A percentile compares a stretch with the other conserved stretches of the same genome.
phyloP scores from a whole-genome alignment of 2,113 vertebrate species.

The Ailurus styani region DNA sequence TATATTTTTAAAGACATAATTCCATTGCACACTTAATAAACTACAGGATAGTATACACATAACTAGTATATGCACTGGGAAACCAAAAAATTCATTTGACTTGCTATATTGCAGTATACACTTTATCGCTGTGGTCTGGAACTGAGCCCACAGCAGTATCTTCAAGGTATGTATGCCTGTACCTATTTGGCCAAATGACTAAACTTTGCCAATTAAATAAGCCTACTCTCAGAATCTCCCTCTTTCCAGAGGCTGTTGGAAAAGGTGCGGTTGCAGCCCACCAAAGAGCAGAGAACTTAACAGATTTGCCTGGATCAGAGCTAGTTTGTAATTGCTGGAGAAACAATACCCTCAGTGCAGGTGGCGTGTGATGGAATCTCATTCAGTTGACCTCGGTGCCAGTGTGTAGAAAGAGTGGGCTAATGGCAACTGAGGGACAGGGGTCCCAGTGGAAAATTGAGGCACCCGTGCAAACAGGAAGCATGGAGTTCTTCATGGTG shows the following conservation, averaged over 20 bases:
- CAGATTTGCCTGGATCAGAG: not conserved
- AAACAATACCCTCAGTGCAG: not conserved
- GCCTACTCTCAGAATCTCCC: not conserved
- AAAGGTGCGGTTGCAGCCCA: not conserved
- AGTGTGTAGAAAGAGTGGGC: accelerated
- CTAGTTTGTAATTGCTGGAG: not conserved
- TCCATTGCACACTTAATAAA: not conserved
- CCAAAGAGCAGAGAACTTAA: not conserved
- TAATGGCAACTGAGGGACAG: not conserved
- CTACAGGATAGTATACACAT: not conserved
- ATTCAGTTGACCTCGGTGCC: accelerated
- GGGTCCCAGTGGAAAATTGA: too few species aligned
- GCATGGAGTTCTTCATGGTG: accelerated
- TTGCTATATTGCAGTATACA: not conserved
- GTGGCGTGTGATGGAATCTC: not conserved
- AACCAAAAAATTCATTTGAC: not conserved
- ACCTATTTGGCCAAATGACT: not conserved
- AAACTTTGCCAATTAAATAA: not conserved
- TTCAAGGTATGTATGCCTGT: not conserved
- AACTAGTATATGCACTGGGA: not conserved
- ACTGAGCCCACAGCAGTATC: not conserved
- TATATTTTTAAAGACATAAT: not conserved
- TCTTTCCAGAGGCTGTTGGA: not conserved
- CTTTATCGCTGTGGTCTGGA: not conserved
- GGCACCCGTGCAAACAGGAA: accelerated